Conservation (phyloP, 30 jellyfish, hydroid and myxozoan species). For the Aurelia sp. region DNA sequence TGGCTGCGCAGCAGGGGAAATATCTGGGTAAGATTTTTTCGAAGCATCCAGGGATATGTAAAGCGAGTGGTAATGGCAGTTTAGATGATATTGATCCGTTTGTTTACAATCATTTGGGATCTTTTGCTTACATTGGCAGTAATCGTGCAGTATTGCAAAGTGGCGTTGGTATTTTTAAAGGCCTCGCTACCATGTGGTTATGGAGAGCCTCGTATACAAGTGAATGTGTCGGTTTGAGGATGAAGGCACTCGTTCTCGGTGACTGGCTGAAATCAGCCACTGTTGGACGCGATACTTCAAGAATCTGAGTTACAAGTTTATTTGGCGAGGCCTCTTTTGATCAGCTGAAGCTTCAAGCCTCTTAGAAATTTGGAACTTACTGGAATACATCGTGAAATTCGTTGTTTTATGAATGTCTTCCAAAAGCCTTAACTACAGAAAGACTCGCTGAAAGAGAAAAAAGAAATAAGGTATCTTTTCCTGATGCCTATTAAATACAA, state of each 20-base stretch:
- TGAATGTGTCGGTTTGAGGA: constrained; percentile 84
- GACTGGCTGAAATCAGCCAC: constrained; percentile 92
- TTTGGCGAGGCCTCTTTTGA: neutral
- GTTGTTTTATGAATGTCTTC: too few species aligned
- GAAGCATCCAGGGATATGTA: constrained; percentile 11
- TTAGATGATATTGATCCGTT: constrained; percentile 63
- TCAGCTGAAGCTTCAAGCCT: neutral
- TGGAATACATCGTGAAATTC: too few species aligned
- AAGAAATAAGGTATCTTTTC: too few species aligned
- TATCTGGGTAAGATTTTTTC: constrained; percentile 86
- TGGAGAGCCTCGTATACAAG: constrained; percentile 97
- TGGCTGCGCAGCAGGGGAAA: constrained; percentile 94
- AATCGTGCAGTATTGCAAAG: constrained; percentile 91
- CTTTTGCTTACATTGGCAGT: constrained; percentile 92
- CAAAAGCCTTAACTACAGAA: too few species aligned
- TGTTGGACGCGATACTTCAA: constrained; percentile 93
- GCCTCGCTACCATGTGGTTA: constrained; percentile 92
- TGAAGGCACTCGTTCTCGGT: constrained; percentile 84
- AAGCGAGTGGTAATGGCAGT: constrained; percentile 16
- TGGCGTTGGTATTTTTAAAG: constrained; percentile 81
- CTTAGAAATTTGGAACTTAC: too few species aligned
- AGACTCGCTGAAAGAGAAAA: too few species aligned
- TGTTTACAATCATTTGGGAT: constrained; percentile 84
- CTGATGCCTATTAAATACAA: too few species aligned
- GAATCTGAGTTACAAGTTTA: constrained; percentile 31